A percentile compares a stretch with the other conserved stretches of the same genome.
These are phyloP conservation scores for Galaxea fascicularis DNA, from an alignment of 92 coral and sea anemone species.

Conservation along the genomic window DNA sequence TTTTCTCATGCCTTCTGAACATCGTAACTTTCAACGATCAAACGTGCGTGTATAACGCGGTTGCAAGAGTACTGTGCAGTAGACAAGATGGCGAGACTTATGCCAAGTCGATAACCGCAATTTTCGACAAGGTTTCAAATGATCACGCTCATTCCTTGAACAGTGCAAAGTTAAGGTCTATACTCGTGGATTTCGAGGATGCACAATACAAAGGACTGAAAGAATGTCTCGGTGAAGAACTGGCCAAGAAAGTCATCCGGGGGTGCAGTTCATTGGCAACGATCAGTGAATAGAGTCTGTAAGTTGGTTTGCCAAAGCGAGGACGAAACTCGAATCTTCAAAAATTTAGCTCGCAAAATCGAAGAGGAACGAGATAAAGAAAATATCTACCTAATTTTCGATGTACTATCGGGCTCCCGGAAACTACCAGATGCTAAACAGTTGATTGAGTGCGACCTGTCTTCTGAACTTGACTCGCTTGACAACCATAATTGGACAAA, in stretches of 20 bases:
- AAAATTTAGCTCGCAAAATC: slow-evolving; percentile 42
- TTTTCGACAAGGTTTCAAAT: slow-evolving; percentile 45
- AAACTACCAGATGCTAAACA: slow-evolving; percentile 41
- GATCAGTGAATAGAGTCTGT: slow-evolving; percentile 63
- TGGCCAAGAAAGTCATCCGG: slow-evolving; percentile 58
- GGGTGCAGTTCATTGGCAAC: slow-evolving; percentile 73
- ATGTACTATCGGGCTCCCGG: slow-evolving; percentile 39
- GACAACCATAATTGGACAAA: slow-evolving; percentile 49
- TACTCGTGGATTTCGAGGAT: slow-evolving; percentile 68
- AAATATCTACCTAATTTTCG: slow-evolving; percentile 47
- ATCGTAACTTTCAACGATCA: slow-evolving; percentile 40
- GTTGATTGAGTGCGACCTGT: slow-evolving; percentile 31
- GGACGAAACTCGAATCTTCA: slow-evolving; percentile 40
- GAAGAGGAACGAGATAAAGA: slow-evolving; percentile 27
- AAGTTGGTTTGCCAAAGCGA: slow-evolving; percentile 54
- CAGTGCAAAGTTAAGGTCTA: slow-evolving; percentile 50
- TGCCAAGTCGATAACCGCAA: slow-evolving; percentile 35
- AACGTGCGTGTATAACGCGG: slow-evolving; percentile 40
- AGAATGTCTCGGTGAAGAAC: slow-evolving; percentile 42
- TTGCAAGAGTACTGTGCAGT: slow-evolving; percentile 59
- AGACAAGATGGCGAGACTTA: slow-evolving; percentile 64
- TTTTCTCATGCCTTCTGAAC: slow-evolving; percentile 46
- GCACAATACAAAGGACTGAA: slow-evolving; percentile 64
- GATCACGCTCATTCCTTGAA: slow-evolving; percentile 38
- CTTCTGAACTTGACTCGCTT: slow-evolving; percentile 6